Evolutionary conservation across 2,797 vertebrate species (phyloP), one percentile per base, ranked within the genome.

Genomic region (Poecile montanus): DNA sequence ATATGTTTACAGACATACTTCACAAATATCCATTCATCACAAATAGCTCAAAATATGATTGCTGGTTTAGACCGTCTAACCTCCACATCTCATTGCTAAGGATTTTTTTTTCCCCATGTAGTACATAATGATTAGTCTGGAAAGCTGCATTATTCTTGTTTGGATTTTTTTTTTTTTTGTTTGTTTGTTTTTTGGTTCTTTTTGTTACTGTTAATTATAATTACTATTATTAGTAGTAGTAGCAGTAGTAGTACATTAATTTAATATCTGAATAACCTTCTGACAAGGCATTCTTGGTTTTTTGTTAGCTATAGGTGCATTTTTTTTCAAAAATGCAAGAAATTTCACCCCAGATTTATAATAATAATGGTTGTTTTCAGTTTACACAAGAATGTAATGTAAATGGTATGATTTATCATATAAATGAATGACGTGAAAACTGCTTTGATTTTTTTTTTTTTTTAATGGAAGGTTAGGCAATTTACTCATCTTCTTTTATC

Each of bases 131-230:
- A 47, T 27, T 54, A 45, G 51, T 10, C 22, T 88, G n/a, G 8
- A 70, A 82, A 51, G 7, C 8, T 66, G 8, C 7, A 44, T 51
- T 16, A 11, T 42, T 48, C 8, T 57, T 40, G 1, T 10, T 42
- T 29, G 9, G 34, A 8, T 34, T 34, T 20, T 42, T 7, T 0
- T 7, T 0, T 7, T 9, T 30, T 8, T 15, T 60, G 38, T 38
- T 38, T 38, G 10, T 10, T 38, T 11, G 38, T 38, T 38, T 38
- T 38, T 38, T 38, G 38, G 38, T 40, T 40, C 13, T 8, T 48
- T 45, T 8, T 21, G 1, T 34, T 57, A 2, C 15, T n/a, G 16
- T 14, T 26, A 21, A 26, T 32, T 51, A 12, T 40, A 40, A 40
- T 40, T 40, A 40, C 13, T 13, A 40, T 30, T 47, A 40, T 13